Evolutionary conservation across 1,140 invertebrate species (phyloP), one percentile per base, ranked within the genome.

Genomic region (Achatina immaculata): DNA sequence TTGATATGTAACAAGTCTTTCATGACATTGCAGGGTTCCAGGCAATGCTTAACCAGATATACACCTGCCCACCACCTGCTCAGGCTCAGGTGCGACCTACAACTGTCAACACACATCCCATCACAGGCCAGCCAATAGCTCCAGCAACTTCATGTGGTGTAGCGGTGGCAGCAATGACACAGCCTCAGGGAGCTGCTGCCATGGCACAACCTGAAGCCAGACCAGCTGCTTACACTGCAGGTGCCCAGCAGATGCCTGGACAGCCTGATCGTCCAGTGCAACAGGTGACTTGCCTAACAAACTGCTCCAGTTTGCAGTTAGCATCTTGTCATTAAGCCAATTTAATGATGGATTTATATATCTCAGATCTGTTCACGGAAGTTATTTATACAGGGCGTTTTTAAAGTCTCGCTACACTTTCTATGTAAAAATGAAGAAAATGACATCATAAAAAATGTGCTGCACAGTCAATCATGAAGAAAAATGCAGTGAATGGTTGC

Each of bases 61-160:
- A 89, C 45, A 81, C 71, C 80, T 78, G 73, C 68, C 82, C 36
- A 40, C 84, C 81, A 1, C 3, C 78, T 36, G 65, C 65, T 38
- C 94, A 72, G 92, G 93, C 71, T 93, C 94, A 76, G 90, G 94
- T 79, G 93, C 93, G 68, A 58, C 94, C 95, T 66, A 94, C 94
- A 85, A 93, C 94, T 1, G 91, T 95, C 79, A 94, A 94, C 73
- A 95, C 96, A 40, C 94, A 96, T 87, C 95, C 96, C 43, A 96
- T 97, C 79, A 97, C 96, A 83, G 93, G 94, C 86, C 92, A 91
- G 82, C 40, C 80, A 19, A 76, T 66, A 16, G 78, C 68, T 77
- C 78, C 81, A 42, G 94, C 65, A 94, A 94, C 85, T 34, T 84
- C 34, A 90, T 92, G 72, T 92, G 93, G 38, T 93, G 95, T 78